phyloP scores from a whole-genome alignment of 2,113 vertebrate species.

The Piprites chloris region DNA sequence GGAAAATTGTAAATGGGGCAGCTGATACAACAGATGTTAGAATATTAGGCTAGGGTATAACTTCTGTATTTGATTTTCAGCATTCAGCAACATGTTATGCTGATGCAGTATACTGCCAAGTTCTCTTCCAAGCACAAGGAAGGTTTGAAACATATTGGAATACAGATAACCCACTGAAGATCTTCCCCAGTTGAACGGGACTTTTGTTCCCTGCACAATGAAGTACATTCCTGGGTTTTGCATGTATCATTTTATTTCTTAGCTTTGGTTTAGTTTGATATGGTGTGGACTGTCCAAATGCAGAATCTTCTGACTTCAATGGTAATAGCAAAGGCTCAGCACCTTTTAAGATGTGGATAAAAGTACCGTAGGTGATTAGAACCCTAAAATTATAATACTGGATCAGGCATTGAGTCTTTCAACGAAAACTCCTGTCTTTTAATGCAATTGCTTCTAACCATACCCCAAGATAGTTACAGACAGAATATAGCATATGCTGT shows the following conservation, averaged over 20 bases:
- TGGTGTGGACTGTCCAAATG: neutral
- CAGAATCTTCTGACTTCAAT: neutral
- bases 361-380: neutral
- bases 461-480: neutral
- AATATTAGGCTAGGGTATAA: neutral
- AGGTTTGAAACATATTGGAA: neutral
- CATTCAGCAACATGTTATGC: neutral
- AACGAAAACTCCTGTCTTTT: neutral
- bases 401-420: neutral
- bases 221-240: neutral
- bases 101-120: neutral
- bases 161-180: neutral
- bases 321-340: neutral
- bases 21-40: neutral
- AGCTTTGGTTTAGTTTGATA: neutral
- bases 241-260: neutral
- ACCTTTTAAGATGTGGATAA: neutral
- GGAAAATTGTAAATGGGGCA: neutral
- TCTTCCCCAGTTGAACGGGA: neutral
- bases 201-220: neutral
- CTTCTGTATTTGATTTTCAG: neutral
- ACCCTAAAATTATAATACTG: neutral
- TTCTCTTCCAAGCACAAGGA: neutral
- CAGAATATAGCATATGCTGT: neutral
- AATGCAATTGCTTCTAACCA: neutral